Percentiles rank a stretch among this genome's conserved stretches.
These are phyloP conservation scores for Eutolmus rufibarbis DNA, from an alignment of 2,888 invertebrate genomes.

Conservation along the genomic window DNA sequence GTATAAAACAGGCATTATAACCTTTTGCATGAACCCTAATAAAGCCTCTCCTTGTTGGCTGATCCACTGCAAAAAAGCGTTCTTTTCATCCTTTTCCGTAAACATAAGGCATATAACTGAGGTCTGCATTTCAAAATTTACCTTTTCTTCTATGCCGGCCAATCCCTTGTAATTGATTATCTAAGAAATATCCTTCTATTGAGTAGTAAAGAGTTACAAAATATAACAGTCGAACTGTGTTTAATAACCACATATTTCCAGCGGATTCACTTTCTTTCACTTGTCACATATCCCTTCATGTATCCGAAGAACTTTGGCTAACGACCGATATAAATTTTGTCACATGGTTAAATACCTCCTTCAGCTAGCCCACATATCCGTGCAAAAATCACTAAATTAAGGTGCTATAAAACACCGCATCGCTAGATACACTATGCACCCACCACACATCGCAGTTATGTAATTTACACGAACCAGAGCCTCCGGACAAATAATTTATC, in stretches of 20 bases:
- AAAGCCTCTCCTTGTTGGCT: not conserved
- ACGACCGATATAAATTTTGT: slow-evolving; percentile 8
- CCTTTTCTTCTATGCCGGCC: slow-evolving; percentile 49
- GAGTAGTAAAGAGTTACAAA: slow-evolving; percentile 48
- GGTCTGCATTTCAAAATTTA: slow-evolving; percentile 3
- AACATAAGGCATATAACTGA: not conserved
- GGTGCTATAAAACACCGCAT: not conserved
- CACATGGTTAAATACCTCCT: slow-evolving; percentile 35
- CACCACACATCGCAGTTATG: slow-evolving; percentile 24
- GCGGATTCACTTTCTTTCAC: not conserved
- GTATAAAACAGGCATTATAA: not conserved
- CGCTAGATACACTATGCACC: not conserved
- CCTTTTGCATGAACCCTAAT: not conserved
- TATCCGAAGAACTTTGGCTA: not conserved
- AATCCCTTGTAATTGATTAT: slow-evolving; percentile 49
- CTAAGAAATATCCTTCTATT: slow-evolving; percentile 50
- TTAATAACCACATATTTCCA: slow-evolving; percentile 46
- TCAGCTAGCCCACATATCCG: not conserved
- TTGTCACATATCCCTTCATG: slow-evolving; percentile 34
- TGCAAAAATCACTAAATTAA: not conserved
- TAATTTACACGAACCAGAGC: not conserved
- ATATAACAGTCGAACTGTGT: slow-evolving; percentile 46
- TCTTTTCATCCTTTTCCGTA: not conserved
- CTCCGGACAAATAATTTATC: not conserved
- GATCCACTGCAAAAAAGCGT: not conserved